Percentiles rank a stretch among this genome's conserved stretches.
Conservation (phyloP, 1,140 invertebrate species). For the Heliconius congener region DNA sequence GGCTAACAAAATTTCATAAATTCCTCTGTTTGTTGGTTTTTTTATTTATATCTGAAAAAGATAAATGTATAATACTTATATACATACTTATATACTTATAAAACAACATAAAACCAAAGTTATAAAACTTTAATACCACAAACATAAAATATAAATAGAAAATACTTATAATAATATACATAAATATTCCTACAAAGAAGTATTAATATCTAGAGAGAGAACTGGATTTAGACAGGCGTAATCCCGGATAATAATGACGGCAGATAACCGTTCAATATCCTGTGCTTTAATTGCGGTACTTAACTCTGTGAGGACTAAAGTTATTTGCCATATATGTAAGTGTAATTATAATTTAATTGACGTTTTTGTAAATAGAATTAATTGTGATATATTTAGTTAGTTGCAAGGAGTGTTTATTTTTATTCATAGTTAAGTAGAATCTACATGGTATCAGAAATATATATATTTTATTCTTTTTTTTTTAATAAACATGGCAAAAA, state of each 20-base stretch:
- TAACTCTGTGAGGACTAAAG: conserved; percentile 21
- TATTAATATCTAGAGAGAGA: conserved; percentile 36
- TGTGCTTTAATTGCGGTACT: conserved; percentile 54
- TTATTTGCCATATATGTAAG: conserved; percentile 35
- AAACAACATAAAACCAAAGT: background rate
- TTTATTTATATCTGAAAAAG: no score
- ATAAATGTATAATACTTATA: background rate
- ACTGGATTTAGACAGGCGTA: conserved; percentile 55
- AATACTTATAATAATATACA: background rate
- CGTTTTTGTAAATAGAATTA: background rate
- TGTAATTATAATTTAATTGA: conserved; percentile 14
- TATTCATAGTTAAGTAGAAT: background rate
- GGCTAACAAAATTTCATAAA: no score
- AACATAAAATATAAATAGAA: conserved; percentile 8
- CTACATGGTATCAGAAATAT: no score
- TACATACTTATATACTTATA: background rate
- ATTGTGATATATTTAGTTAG: background rate
- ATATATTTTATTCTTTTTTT: no score
- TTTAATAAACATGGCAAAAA: no score
- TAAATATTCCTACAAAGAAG: conserved; percentile 20
- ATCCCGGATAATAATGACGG: conserved; percentile 64
- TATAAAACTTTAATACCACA: conserved; percentile 6
- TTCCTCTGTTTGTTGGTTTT: no score
- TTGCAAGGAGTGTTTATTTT: background rate
- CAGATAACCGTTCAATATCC: conserved; percentile 57